Base-by-base conservation (phyloP, 2,113 vertebrate species). In the Eonycteris spelaea region DNA sequence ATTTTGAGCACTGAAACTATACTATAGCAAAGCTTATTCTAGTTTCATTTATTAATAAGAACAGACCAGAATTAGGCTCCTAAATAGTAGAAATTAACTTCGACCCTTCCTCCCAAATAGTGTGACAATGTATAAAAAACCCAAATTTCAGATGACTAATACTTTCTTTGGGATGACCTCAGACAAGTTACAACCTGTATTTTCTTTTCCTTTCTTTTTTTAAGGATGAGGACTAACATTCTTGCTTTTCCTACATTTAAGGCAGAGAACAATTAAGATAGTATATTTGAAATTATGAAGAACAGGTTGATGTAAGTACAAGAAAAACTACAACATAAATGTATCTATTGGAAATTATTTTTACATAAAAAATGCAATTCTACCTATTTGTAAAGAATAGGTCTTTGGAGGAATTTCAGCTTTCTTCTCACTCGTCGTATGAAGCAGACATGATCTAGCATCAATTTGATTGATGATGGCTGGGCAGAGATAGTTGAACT, bases 401-500 rank as follows among this genome's bases (percentile, higher is more conserved):
- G 95, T 98, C 98, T 97, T 99, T 68, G 98, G 98, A 97, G 98
- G 96, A 87, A 95, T 98, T 97, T 98, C 97, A 74, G 98, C 95
- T 96, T 97, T 96, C 90, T 98, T 98, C 97, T 99, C 98, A 71
- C 97, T 98, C 0, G 97, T 96, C 45, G 97, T 96, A 95, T 99
- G 99, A 85, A 98, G 92, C 95, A 99, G 92, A 97, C 99, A 99
- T 35, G 99, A 99, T 14, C 99, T 98, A 28, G 98, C 97, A 67
- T 99, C 99, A 0, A 99, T 99, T 98, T 99, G 99, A 97, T 99
- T 98, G 96, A 99, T 99, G 63, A 99, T 99, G 68, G 99, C 99
- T 68, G 99, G 99, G 71, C 99, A 99, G 68, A 99, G 98, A 94
- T 98, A 99, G 97, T 98, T 98, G 95, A 99, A 99, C 97, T 99